Base-by-base conservation (phyloP, 1,140 invertebrate species). In the Drosophila sproati region DNA sequence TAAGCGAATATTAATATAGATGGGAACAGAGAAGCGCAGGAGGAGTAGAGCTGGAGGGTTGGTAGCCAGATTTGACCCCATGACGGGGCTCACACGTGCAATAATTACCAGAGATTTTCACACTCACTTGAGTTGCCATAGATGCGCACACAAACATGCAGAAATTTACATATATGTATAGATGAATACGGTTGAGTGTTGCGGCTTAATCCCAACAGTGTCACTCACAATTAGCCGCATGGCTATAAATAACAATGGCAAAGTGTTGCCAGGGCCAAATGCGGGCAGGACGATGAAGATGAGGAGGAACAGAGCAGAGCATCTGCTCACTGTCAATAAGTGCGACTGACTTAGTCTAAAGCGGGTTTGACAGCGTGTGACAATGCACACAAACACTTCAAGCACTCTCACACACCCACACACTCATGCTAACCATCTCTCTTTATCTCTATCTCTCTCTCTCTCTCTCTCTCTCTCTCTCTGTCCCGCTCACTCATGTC, bases 171-270 rank as follows among this genome's bases (percentile, higher is more conserved):
- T 63, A 66, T 51, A 43, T 32, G 50, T 48, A 34, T 47, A 32
- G n/a, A 51, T 12, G 34, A 3, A 37, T 7, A 68, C 12, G 32
- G 37, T 54, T 35, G 41, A 73, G 71, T 63, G 55, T 35, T 69
- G 66, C 59, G 48, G 32, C 52, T 51, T 41, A 69, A 73, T 74
- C 41, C 78, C n/a, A 10, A 56, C 37, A 47, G 56, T 87, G 82
- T 88, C 82, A 83, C 78, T 88, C 76, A 88, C 82, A 87, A 87
- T 87, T 87, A 87, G 83, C 82, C 73, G 80, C 77, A 52, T 69
- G 80, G 77, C 83, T 88, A 88, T 88, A 87, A 87, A 87, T 87
- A 87, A 74, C 75, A 71, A 79, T 66, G 39, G 31, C 61, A 10
- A 52, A 50, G 68, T 45, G 47, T 51, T 31, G 56, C 5, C 29